These are phyloP conservation scores for Pecten maximus DNA, from an alignment of 2,888 invertebrate species.

Conservation along the genomic window DNA sequence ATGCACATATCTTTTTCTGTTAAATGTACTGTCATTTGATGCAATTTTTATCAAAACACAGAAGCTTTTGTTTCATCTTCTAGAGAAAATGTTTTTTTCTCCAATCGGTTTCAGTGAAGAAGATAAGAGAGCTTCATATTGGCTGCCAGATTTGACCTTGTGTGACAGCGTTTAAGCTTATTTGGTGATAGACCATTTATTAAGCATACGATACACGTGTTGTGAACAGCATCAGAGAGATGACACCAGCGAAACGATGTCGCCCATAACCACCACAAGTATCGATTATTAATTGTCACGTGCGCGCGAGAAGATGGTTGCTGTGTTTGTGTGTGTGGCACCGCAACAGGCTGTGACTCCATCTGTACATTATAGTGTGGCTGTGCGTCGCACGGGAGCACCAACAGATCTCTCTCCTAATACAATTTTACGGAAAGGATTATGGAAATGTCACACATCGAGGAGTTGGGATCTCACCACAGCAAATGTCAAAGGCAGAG, in stretches of 20 bases:
- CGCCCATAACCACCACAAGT: background rate
- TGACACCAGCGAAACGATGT: background rate
- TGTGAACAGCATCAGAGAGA: background rate
- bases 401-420: background rate
- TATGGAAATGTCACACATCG: background rate
- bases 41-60: too few relatives aligned
- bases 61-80: too few relatives aligned
- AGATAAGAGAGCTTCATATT: too few relatives aligned
- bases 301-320: constrained; percentile 16
- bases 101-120: too few relatives aligned
- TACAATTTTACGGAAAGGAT: background rate
- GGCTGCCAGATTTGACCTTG: too few relatives aligned
- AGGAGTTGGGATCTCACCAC: background rate
- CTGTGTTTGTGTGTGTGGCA: background rate
- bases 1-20: too few relatives aligned
- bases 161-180: background rate
- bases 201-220: background rate
- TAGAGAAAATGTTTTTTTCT: too few relatives aligned
- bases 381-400: background rate
- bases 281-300: constrained; percentile 29
- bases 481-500: constrained; percentile 15
- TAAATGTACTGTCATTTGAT: too few relatives aligned
- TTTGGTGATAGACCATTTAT: background rate
- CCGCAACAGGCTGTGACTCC: constrained; percentile 13
- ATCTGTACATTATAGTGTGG: background rate